Evolutionary conservation across 2,888 invertebrate genomes (phyloP), one percentile per base, ranked within the genome.

Genomic region (Trissonchulus latispiculum): DNA sequence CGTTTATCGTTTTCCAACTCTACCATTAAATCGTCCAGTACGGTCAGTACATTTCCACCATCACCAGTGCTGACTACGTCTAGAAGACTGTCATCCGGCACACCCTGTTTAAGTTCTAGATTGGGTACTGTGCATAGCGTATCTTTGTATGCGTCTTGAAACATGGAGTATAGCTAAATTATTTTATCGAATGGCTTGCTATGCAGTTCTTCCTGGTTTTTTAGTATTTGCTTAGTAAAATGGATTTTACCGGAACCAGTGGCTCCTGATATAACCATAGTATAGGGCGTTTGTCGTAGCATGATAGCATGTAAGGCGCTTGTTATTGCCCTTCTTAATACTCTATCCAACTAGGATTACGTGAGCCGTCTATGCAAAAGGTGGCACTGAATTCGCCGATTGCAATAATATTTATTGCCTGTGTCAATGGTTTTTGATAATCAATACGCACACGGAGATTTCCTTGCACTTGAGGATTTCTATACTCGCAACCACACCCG

Each of bases 11-110:
- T 69, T 36, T 37, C 35, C 1, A 48, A 31, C 48, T 73, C 69
- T 8, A 70, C 48, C 70, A 71, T 73, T 59, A 73, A 31, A 73
- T 71, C 73, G 35, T 73, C 70, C 3, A 73, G 3, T 1, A 73
- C 32, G 2, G 48, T 15, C 2, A 73, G 33, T 31, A 36, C 35
- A 33, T 71, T 23, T 35, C 33, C 33, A 15, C 36, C 48, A 3
- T 37, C 31, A 8, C 8, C 36, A 36, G 23, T 48, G n/a, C n/a
- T n/a, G n/a, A n/a, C n/a, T n/a, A n/a, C n/a, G 3, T 36, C 8
- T 37, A 70, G 8, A 23, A 28, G 3, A 48, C 31, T 32, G 23
- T 70, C 72, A 59, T 61, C 35, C 31, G 73, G 72, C 29, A 72
- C 32, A 1, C 72, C 72, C 36, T 72, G 31, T 29, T 31, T 36